Percentiles rank a stretch among this genome's conserved stretches.
Conservation (phyloP, 2,888 invertebrate genomes). For the Pristionchus maxplancki region DNA sequence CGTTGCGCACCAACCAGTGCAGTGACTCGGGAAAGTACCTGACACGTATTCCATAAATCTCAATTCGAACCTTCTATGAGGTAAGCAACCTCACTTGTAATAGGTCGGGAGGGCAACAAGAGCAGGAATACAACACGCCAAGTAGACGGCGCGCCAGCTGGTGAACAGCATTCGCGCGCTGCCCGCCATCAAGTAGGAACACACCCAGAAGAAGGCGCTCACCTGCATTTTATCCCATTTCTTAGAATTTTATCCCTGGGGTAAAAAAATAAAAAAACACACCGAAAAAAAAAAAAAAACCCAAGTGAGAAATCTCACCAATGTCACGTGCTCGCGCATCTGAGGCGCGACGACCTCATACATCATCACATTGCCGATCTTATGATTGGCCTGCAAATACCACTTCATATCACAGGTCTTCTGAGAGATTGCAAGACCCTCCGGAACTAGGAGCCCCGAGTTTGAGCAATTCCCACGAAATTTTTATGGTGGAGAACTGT, state of each 20-base stretch:
- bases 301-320: neutral
- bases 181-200: conserved; percentile 71
- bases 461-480: too few species aligned
- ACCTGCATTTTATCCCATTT: neutral
- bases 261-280: neutral
- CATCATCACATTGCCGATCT: neutral
- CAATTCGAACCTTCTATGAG: neutral
- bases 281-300: too few species aligned
- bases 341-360: neutral
- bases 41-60: neutral
- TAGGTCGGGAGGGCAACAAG: conserved; percentile 62
- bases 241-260: neutral
- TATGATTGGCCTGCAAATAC: neutral
- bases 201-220: conserved; percentile 52
- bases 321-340: neutral
- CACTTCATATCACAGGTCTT: too few species aligned
- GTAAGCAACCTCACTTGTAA: neutral
- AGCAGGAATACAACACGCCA: conserved; percentile 67
- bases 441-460: too few species aligned
- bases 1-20: neutral
- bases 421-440: too few species aligned
- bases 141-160: conserved; percentile 72
- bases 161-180: conserved; percentile 62
- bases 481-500: too few species aligned
- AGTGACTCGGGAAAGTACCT: conserved; percentile 28